Conservation (phyloP, 1,140 invertebrate species). For the Eciton burchellii region DNA sequence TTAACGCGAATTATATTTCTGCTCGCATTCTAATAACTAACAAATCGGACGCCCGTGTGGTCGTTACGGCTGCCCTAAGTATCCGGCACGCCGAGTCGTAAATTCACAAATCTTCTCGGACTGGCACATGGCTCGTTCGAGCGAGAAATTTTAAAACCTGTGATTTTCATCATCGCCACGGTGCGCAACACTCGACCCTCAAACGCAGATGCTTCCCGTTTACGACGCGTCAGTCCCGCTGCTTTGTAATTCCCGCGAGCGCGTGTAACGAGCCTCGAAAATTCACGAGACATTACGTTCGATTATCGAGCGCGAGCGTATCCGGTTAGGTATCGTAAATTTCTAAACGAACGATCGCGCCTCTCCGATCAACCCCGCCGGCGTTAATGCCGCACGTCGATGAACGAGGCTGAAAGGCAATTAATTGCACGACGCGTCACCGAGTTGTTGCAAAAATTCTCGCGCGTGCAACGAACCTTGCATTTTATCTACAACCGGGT, state of each 20-base stretch:
- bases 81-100: conserved; percentile 39
- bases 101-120: conserved; percentile 53
- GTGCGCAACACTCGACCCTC: conserved; percentile 31
- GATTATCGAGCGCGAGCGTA: conserved; percentile 49
- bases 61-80: conserved; percentile 46
- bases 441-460: conserved; percentile 44
- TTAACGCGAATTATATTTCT: conserved; percentile 53
- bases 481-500: not conserved
- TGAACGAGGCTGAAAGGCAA: conserved; percentile 51
- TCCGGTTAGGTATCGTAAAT: conserved; percentile 55
- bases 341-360: conserved; percentile 55
- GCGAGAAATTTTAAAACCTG: conserved; percentile 51
- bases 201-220: conserved; percentile 50
- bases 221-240: conserved; percentile 51
- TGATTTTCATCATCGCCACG: conserved; percentile 50
- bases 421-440: conserved; percentile 38
- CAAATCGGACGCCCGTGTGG: conserved; percentile 43
- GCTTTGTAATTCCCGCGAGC: conserved; percentile 49
- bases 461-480: not conserved
- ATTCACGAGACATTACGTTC: conserved; percentile 63
- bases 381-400: conserved; percentile 40
- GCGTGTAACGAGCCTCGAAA: conserved; percentile 57
- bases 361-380: conserved; percentile 33
- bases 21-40: conserved; percentile 46
- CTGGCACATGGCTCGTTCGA: conserved; percentile 19